These are phyloP conservation scores for Gallinago undulata DNA, from an alignment of 2,113 vertebrate species.

Conservation along the genomic window DNA sequence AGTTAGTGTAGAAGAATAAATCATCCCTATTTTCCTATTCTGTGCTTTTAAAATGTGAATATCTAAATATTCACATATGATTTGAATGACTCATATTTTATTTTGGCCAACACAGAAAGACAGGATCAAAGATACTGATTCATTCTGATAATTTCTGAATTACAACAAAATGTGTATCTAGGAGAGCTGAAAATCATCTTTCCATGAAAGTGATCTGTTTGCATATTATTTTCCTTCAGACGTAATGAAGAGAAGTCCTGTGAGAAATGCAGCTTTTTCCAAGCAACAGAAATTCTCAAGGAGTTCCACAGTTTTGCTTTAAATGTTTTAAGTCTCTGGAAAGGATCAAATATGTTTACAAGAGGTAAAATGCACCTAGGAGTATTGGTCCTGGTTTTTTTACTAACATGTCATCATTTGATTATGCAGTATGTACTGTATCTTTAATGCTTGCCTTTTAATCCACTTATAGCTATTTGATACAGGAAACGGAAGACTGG, in stretches of 20 bases:
- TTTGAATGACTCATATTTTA: not conserved
- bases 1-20: not conserved
- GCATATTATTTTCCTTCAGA: not conserved
- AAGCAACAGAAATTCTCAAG: not conserved
- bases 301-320: not conserved
- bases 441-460: conserved; percentile 1
- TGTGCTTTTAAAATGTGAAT: not conserved
- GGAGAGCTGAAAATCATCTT: not conserved
- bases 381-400: not conserved
- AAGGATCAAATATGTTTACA: not conserved
- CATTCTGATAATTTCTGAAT: not conserved
- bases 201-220: not conserved
- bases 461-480: not conserved
- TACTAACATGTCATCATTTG: not conserved
- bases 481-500: not conserved
- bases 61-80: not conserved
- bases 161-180: accelerated
- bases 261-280: not conserved
- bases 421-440: not conserved
- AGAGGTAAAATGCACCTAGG: not conserved
- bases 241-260: not conserved
- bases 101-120: not conserved
- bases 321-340: not conserved
- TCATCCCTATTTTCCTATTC: not conserved
- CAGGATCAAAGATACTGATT: not conserved